These are phyloP conservation scores for Rhynchonema sp. DNA, from an alignment of 2,888 invertebrate genomes.

Conservation along the genomic window DNA sequence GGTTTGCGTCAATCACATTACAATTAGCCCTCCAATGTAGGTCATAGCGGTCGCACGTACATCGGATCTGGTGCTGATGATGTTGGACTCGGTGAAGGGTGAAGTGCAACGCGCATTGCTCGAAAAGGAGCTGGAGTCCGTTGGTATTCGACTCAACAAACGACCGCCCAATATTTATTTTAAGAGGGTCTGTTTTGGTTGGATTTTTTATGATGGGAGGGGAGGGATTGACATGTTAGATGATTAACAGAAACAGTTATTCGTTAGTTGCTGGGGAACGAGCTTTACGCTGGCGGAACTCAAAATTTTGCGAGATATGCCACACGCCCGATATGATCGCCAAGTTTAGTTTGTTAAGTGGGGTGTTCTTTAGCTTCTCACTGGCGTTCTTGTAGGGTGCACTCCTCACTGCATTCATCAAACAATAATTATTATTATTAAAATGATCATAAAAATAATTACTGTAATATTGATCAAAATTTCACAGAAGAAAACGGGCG, in stretches of 20 bases:
- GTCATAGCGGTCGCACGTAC: slow-evolving; percentile 97
- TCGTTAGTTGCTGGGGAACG: no score
- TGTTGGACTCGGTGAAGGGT: slow-evolving; percentile 96
- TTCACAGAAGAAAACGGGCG: slow-evolving; percentile 55
- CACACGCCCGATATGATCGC: no score
- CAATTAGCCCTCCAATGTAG: slow-evolving; percentile 38
- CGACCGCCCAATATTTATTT: slow-evolving; percentile 91
- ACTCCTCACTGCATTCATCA: no score
- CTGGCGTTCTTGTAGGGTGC: no score
- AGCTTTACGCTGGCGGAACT: no score
- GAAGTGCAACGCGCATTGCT: slow-evolving; percentile 66
- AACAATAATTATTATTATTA: no score
- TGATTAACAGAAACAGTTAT: no score
- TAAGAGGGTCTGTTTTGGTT: slow-evolving; percentile 43
- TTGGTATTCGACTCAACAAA: slow-evolving; percentile 89
- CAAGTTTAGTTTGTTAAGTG: neutral
- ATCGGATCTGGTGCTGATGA: slow-evolving; percentile 91
- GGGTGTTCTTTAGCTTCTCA: neutral
- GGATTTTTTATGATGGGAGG: neutral
- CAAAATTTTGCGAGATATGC: no score
- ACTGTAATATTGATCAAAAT: neutral
- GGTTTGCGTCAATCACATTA: no score
- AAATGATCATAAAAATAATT: neutral
- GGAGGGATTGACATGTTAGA: no score
- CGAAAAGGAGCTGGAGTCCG: slow-evolving; percentile 84